phyloP scores from a whole-genome alignment of 2,113 vertebrate species.

The Sardina pilchardus region DNA sequence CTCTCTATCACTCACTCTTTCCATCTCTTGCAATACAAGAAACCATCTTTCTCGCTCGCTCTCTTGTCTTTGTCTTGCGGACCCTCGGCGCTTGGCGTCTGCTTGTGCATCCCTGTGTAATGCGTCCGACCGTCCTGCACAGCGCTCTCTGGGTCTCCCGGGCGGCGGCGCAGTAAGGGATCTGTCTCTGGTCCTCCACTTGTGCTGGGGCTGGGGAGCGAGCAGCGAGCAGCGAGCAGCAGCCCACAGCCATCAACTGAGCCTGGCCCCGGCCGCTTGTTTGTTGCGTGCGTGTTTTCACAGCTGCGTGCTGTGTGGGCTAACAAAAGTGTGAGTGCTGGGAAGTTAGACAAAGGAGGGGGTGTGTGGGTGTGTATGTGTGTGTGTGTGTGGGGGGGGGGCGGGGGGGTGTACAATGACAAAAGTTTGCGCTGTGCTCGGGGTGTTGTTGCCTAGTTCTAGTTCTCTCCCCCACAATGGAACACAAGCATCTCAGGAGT shows the following conservation, averaged over 20 bases:
- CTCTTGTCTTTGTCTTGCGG: neutral
- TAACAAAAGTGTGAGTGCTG: neutral
- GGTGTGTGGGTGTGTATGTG: too few relatives aligned
- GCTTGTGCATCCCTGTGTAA: neutral
- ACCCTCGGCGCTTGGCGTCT: neutral
- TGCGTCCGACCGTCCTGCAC: neutral
- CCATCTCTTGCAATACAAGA: neutral
- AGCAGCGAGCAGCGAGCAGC: neutral
- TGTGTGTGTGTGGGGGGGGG: too few relatives aligned
- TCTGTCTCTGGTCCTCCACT: neutral
- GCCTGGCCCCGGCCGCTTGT: neutral
- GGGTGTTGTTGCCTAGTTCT: neutral
- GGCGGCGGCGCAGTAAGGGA: neutral
- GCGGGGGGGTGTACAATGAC: too few relatives aligned
- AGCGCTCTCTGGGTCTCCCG: too few relatives aligned
- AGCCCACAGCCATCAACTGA: neutral
- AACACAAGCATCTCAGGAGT: neutral
- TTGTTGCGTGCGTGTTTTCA: neutral
- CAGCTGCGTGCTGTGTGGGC: constrained; percentile 3
- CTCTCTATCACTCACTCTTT: neutral
- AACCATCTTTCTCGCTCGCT: neutral
- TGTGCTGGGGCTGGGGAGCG: neutral
- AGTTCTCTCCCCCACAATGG: neutral
- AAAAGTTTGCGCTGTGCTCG: neutral
- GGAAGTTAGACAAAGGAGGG: neutral